Evolutionary conservation across 2,888 invertebrate species (phyloP).

Genomic region (Limnephilus lunatus): DNA sequence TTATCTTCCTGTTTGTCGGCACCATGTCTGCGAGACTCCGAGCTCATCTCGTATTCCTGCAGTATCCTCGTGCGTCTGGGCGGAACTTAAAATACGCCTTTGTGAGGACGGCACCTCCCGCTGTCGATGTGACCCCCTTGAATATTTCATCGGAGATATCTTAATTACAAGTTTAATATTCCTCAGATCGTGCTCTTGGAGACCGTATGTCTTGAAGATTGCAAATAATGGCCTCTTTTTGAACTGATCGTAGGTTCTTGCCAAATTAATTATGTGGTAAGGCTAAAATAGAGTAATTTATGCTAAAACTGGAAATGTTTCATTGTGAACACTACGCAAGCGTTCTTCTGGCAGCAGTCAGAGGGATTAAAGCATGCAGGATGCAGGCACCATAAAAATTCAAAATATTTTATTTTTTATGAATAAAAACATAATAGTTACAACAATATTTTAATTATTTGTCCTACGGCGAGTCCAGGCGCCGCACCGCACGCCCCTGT

Average conservation of each 20-base stretch:
- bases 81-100: neutral
- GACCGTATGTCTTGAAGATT: conserved; percentile 58
- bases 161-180: conserved; percentile 64
- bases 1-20: neutral
- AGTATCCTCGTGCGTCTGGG: neutral
- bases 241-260: neutral
- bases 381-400: too few species aligned
- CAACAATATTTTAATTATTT: too few species aligned
- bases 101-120: neutral
- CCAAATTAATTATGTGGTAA: neutral
- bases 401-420: too few species aligned
- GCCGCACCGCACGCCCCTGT: too few species aligned
- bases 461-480: too few species aligned
- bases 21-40: neutral
- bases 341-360: too few species aligned
- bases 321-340: too few species aligned
- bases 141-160: conserved; percentile 61
- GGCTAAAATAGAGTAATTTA: neutral
- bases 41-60: neutral
- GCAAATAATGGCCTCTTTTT: conserved; percentile 56
- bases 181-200: conserved; percentile 32
- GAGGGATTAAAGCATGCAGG: too few species aligned
- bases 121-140: conserved; percentile 3
- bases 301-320: neutral
- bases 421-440: too few species aligned